A percentile compares a stretch with the other conserved stretches of the same genome.
These are phyloP conservation scores for Spheniscus humboldti DNA, from an alignment of 2,797 vertebrate genomes.

Conservation along the genomic window DNA sequence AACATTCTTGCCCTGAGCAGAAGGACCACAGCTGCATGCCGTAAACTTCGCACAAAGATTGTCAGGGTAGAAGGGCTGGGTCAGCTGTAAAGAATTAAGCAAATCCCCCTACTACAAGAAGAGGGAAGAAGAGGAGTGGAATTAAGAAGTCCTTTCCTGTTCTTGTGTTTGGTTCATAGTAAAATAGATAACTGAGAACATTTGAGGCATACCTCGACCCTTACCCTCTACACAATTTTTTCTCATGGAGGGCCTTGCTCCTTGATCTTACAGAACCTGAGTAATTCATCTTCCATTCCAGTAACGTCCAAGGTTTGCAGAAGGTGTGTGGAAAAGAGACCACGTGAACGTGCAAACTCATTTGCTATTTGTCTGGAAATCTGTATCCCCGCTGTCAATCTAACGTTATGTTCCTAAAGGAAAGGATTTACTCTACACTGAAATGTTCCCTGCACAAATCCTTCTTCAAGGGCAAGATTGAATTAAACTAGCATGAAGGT, in stretches of 20 bases:
- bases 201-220: not conserved
- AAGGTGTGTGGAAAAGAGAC: not conserved
- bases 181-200: constrained; percentile 37
- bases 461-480: not conserved
- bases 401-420: not conserved
- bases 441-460: not conserved
- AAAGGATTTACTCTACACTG: not conserved
- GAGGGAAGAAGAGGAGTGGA: constrained; percentile 12
- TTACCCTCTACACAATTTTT: constrained; percentile 5
- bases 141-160: constrained; percentile 25
- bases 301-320: not conserved
- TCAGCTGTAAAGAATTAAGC: constrained; percentile 63
- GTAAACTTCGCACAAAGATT: constrained; percentile 44
- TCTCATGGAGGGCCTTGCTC: not conserved
- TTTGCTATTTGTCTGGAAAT: not conserved
- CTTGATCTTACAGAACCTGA: not conserved
- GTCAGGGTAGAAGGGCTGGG: constrained; percentile 46
- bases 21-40: constrained; percentile 20
- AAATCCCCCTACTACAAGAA: constrained; percentile 50
- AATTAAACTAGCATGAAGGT: not conserved
- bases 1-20: constrained; percentile 56
- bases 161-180: not conserved
- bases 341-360: not conserved
- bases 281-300: constrained; percentile 8
- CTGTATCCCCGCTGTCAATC: not conserved